Percentiles rank a stretch among this genome's conserved stretches.
Conservation (phyloP, 2,888 invertebrate genomes). For the Lutraria lutraria region DNA sequence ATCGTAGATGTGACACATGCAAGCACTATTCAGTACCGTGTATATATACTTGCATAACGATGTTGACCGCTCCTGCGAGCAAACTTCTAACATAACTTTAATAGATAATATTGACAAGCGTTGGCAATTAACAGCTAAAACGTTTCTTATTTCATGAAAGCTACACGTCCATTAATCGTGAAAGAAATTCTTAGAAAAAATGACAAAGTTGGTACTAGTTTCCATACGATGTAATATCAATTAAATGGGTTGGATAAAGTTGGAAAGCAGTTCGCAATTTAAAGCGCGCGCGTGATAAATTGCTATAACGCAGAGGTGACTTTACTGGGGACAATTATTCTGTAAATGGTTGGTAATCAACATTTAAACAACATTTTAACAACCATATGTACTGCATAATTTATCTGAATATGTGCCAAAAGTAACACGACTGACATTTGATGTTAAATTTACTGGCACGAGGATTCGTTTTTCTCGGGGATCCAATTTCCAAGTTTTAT, state of each 20-base stretch:
- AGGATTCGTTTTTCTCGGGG: not conserved
- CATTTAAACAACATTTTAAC: not conserved
- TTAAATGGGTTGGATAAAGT: not conserved
- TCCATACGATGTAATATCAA: not conserved
- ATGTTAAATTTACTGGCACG: not conserved
- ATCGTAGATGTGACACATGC: not conserved
- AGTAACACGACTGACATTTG: not conserved
- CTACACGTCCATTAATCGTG: not conserved
- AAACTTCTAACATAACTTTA: not conserved
- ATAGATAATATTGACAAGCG: not conserved
- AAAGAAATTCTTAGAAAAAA: not conserved
- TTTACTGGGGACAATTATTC: not conserved
- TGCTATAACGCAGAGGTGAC: not conserved
- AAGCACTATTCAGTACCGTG: not conserved
- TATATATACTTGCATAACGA: not conserved
- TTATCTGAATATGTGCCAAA: not conserved
- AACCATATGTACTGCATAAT: not conserved
- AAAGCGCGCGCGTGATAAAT: not conserved
- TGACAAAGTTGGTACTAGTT: not conserved
- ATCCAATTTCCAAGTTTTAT: not conserved
- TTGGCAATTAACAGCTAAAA: not conserved
- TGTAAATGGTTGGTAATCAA: not conserved
- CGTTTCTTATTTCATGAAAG: not conserved
- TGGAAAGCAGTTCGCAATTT: no score
- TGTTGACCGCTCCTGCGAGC: not conserved